Base-by-base conservation (phyloP, 1,140 invertebrate species). In the Colletes latitarsis region DNA sequence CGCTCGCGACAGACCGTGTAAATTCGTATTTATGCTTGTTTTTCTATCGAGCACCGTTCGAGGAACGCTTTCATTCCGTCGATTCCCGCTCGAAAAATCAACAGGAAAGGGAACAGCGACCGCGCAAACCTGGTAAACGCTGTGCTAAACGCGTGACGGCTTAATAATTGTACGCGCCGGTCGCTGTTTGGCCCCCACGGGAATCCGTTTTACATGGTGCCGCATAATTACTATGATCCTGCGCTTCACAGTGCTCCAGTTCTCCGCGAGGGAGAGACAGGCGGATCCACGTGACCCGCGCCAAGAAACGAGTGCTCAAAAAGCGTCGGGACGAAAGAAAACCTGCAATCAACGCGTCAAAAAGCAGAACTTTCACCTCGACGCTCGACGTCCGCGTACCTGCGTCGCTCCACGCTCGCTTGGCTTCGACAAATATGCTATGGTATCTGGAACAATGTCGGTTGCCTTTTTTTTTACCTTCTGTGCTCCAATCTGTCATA, bases 201-300 rank as follows among this genome's bases (percentile, higher is more conserved):
- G 86, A 90, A 89, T 90, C 84, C 70, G 88, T 83, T 90, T 89
- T 87, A 85, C 87, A 87, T 84, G 87, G 77, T 83, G 87, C 80
- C 78, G 81, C 84, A 82, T 90, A 90, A 90, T 90, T 89, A 90
- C 89, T 90, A 89, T 90, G 86, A 90, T 90, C 87, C 81, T 81
- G 76, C 72, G 64, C 84, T 88, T 89, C 82, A 84, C 81, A 78
- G 83, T 90, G 89, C 89, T 90, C 89, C 89, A 90, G 77, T 90
- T 90, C 88, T 82, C 81, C 69, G 55, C 57, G 76, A 77, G 71
- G 70, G 82, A 70, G 72, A 78, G 84, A 81, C 67, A 83, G 70
- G 53, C 60, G 66, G 67, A 41, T 57, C 30, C 57, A 21, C 46
- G 72, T 85, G 76, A 76, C 83, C 75, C 81, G 14, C 70, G 72